Evolutionary conservation across 2,113 vertebrate genomes (phyloP).

Genomic region (Pavo muticus): DNA sequence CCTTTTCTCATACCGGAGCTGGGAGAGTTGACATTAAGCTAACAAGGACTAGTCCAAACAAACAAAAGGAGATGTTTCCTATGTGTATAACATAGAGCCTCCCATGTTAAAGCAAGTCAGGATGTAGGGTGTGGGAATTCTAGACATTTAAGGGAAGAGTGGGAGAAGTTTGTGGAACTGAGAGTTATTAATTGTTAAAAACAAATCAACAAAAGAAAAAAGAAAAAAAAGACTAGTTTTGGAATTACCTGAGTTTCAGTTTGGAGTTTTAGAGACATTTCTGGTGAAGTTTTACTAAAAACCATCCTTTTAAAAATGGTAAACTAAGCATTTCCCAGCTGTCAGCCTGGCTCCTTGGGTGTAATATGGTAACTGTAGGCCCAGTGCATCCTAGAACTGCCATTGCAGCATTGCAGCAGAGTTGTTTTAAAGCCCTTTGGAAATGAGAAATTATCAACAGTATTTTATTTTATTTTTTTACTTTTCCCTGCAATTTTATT

Average conservation of each 20-base stretch:
- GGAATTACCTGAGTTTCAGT: background rate
- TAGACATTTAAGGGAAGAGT: background rate
- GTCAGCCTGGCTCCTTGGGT: background rate
- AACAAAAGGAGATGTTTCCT: background rate
- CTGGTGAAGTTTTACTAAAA: background rate
- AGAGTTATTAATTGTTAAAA: background rate
- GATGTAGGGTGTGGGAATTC: background rate
- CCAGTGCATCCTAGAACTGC: background rate
- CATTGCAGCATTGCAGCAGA: background rate
- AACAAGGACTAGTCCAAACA: accelerated
- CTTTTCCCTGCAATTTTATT: background rate
- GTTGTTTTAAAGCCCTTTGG: background rate
- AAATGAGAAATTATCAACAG: background rate
- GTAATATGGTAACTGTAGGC: background rate
- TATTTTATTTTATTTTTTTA: background rate
- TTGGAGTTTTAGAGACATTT: background rate
- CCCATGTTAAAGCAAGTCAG: background rate
- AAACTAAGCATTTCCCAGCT: background rate
- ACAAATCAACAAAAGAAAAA: background rate
- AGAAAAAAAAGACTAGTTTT: background rate
- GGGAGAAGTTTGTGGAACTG: background rate
- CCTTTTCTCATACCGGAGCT: background rate
- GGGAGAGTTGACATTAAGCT: background rate
- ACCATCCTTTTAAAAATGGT: background rate
- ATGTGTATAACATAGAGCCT: background rate